These are phyloP conservation scores for Phortica variegata DNA, from an alignment of 1,140 invertebrate genomes.

Conservation along the genomic window DNA sequence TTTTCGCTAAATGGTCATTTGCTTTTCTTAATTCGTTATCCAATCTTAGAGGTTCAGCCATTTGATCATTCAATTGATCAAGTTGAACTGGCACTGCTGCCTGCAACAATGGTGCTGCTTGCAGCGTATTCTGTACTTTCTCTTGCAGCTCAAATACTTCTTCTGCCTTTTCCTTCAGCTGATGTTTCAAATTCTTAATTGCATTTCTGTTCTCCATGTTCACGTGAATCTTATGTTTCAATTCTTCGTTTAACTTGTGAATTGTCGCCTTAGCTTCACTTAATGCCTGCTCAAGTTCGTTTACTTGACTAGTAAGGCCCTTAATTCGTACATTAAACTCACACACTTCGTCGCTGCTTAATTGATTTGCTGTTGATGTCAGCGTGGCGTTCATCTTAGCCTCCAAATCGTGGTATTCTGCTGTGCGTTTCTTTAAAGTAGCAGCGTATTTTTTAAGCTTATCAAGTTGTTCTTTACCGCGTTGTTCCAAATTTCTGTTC, in stretches of 20 bases:
- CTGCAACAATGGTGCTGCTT: constrained; percentile 4
- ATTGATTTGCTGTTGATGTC: background rate
- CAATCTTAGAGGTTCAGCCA: too few species aligned
- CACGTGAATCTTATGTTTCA: background rate
- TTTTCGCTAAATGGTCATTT: too few species aligned
- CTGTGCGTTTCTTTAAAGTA: constrained; percentile 71
- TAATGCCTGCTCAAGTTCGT: constrained; percentile 15
- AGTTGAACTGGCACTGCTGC: too few species aligned
- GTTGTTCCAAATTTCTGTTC: constrained; percentile 57
- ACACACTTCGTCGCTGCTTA: background rate
- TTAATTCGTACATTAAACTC: background rate
- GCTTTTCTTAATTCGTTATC: too few species aligned
- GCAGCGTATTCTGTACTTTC: constrained; percentile 20
- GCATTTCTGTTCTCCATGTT: background rate
- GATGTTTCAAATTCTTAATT: background rate
- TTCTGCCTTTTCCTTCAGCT: background rate
- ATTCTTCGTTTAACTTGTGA: constrained; percentile 18
- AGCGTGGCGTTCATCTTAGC: constrained; percentile 24
- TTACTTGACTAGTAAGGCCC: background rate
- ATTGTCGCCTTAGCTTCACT: constrained; percentile 17
- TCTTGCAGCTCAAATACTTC: constrained; percentile 13
- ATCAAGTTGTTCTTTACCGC: constrained; percentile 61
- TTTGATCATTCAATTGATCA: too few species aligned
- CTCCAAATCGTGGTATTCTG: constrained; percentile 67
- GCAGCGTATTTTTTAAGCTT: constrained; percentile 76